A percentile compares a stretch with the other conserved stretches of the same genome.
These are phyloP conservation scores for Lasaia peninsularis DNA, from an alignment of 1,140 invertebrate species.

Conservation along the genomic window DNA sequence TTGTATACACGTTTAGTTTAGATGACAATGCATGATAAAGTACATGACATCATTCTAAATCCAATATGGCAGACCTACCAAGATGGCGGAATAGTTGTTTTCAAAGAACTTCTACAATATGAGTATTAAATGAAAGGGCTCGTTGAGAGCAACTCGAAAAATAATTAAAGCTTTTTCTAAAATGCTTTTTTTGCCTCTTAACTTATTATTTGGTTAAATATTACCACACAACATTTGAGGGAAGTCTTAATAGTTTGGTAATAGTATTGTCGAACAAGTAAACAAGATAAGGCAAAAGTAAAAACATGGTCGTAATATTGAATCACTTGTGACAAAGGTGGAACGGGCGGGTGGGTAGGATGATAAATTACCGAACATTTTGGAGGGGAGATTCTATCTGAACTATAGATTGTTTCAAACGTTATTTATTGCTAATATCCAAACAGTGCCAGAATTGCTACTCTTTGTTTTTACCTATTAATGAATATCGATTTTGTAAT, in stretches of 20 bases:
- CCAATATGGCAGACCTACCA: too few relatives aligned
- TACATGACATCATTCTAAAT: too few relatives aligned
- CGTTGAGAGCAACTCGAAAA: too few relatives aligned
- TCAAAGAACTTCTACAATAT: too few relatives aligned
- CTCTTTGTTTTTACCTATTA: not conserved
- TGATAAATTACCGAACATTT: slow-evolving; percentile 9
- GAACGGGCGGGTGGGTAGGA: not conserved
- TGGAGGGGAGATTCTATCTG: slow-evolving; percentile 12
- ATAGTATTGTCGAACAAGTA: not conserved
- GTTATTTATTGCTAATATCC: slow-evolving; percentile 9
- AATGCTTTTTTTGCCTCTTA: too few relatives aligned
- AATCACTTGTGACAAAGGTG: slow-evolving; percentile 9
- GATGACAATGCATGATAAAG: too few relatives aligned
- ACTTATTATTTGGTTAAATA: too few relatives aligned
- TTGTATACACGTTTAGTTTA: too few relatives aligned
- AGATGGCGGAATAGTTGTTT: too few relatives aligned
- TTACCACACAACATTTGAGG: too few relatives aligned
- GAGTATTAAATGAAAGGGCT: too few relatives aligned
- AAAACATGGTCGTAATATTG: slow-evolving; percentile 6
- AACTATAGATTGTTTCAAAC: slow-evolving; percentile 10
- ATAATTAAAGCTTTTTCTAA: too few relatives aligned
- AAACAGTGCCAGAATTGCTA: not conserved
- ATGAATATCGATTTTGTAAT: slow-evolving; percentile 1
- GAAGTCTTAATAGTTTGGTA: not conserved
- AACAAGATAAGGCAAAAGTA: slow-evolving; percentile 6